Evolutionary conservation across 2,113 vertebrate species (phyloP).

Genomic region (Notothenia coriiceps): DNA sequence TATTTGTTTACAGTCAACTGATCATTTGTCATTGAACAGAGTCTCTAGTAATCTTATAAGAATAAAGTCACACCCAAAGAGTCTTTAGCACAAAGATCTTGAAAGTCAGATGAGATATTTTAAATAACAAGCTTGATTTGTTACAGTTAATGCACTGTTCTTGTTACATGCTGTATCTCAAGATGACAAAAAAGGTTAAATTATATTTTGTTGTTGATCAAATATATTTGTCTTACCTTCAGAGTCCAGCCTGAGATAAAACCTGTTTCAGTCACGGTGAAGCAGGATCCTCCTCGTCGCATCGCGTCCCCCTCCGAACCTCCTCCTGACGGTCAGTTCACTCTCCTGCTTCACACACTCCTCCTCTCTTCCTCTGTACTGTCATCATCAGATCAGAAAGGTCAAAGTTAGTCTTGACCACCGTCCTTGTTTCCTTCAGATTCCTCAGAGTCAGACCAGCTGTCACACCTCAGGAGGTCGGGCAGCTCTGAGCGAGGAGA

Average conservation of each 20-base stretch:
- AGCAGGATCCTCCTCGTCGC: constrained; percentile 53
- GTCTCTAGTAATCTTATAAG: no score
- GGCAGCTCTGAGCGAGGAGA: constrained; percentile 77
- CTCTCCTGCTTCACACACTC: neutral
- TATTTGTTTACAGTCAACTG: neutral
- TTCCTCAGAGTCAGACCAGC: constrained; percentile 77
- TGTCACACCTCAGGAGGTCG: constrained; percentile 76
- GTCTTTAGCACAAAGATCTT: no score
- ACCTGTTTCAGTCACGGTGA: constrained; percentile 33
- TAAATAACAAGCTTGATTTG: neutral
- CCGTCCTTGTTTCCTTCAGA: constrained; percentile 65
- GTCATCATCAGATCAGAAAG: neutral
- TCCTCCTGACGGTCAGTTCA: constrained; percentile 71
- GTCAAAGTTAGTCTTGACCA: neutral
- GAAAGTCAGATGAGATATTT: neutral
- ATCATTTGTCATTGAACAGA: neutral
- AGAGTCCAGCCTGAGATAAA: constrained; percentile 68
- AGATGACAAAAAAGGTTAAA: neutral
- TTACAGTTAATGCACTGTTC: neutral
- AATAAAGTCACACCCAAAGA: no score
- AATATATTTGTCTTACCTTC: neutral
- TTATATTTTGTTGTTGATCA: neutral
- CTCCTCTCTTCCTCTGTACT: neutral
- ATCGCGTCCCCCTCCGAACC: constrained; percentile 56
- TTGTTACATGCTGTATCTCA: neutral